Evolutionary conservation across 2,797 vertebrate species (phyloP), one percentile per base, ranked within the genome.

Genomic region (Gallirallus australis): DNA sequence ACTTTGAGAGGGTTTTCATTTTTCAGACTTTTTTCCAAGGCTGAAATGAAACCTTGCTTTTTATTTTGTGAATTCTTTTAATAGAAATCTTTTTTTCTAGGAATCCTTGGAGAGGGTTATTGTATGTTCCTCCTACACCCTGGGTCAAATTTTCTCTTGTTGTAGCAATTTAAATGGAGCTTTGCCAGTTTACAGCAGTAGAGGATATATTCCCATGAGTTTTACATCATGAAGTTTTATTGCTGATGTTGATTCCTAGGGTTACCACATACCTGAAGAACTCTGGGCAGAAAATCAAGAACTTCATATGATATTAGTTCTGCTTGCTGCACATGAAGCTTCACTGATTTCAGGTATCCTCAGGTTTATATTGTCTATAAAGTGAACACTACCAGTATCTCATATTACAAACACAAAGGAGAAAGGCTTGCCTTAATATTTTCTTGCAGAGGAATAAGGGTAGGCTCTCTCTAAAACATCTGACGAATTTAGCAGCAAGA

Each of bases 51-150:
- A 63, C 40, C 42, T 88, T 71, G 19, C 30, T 88, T 91, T 92
- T 82, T 86, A 80, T 90, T 94, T 94, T 93, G 60, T 93, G 89
- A 96, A 75, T 82, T 94, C 56, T 64, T 96, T 94, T 80, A 90
- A 86, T 82, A 91, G 52, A 72, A 82, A 16, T 68, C 7, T 80
- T 93, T 93, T 93, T 93, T 75, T 91, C 91, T 82, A 94, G 66
- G 77, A 94, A 90, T 91, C 73, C 70, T 91, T 77, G 70, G 48
- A 93, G 86, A 70, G 39, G 25, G 42, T 82, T 93, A 90, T 72
- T 84, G 27, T 83, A 50, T 66, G 45, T 84, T 80, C 21, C 71
- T 95, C 45, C 75, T 93, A 65, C 82, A 90, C 77, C 68, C 60
- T 71, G 78, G 60, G 73, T 94, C 93, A 95, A 64, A 89, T 94